These are phyloP conservation scores for Atta texana DNA, from an alignment of 1,140 invertebrate species.

Conservation along the genomic window DNA sequence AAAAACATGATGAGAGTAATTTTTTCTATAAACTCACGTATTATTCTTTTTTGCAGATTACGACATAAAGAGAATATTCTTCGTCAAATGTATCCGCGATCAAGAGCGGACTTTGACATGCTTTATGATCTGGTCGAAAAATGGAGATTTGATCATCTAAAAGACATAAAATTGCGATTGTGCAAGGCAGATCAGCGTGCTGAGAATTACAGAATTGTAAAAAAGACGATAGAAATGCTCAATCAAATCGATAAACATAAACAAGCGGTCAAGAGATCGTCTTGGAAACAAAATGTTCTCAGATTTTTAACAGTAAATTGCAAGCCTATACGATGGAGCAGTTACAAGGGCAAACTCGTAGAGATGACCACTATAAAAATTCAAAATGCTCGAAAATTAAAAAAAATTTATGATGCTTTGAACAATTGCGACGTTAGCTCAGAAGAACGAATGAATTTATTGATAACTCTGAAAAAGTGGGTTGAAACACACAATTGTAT, in stretches of 20 bases:
- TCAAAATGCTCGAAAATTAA: conserved; percentile 88
- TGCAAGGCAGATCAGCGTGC: conserved; percentile 88
- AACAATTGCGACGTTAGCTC: conserved; percentile 83
- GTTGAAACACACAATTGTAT: conserved; percentile 87
- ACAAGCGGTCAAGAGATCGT: conserved; percentile 86
- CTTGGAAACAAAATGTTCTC: conserved; percentile 86
- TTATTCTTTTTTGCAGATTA: conserved; percentile 80
- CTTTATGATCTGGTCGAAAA: conserved; percentile 88
- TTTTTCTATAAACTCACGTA: conserved; percentile 16
- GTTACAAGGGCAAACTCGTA: conserved; percentile 87
- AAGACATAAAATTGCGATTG: conserved; percentile 87
- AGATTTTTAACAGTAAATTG: conserved; percentile 88
- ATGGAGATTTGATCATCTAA: conserved; percentile 88
- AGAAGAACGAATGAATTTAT: conserved; percentile 87
- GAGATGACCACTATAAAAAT: conserved; percentile 89
- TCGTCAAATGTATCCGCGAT: conserved; percentile 88
- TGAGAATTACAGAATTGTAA: conserved; percentile 88
- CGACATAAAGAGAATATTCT: conserved; percentile 87
- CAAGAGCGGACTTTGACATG: conserved; percentile 88
- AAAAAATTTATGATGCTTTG: conserved; percentile 87
- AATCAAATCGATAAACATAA: conserved; percentile 88
- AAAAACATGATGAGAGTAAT: not conserved
- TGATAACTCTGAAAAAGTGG: conserved; percentile 87
- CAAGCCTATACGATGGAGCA: conserved; percentile 88
- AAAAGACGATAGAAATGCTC: conserved; percentile 89